Evolutionary conservation across 1,140 invertebrate genomes (phyloP), one percentile per base, ranked within the genome.

Genomic region (Neomicropteryx cornuta): DNA sequence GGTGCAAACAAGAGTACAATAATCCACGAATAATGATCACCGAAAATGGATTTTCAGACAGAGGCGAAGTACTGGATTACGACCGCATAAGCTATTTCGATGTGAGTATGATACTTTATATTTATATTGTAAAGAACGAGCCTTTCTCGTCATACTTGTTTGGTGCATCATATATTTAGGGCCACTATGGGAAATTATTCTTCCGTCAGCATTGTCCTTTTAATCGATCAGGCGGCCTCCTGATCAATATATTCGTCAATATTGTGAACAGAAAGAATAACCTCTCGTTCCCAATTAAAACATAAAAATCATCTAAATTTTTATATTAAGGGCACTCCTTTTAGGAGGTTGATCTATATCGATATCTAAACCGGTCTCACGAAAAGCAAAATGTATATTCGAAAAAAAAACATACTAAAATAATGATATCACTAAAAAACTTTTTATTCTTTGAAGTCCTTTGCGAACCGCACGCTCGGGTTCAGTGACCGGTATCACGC

Each of bases 11-110:
- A 36, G 62, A 66, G 4, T 80, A 78, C 52, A 67, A 69, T 17
- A 65, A 76, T 48, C 66, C 71, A 13, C 60, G 62, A 23, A 68
- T 80, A 33, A 69, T 73, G 45, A 71, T 80, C 10, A 79, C 77
- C 21, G 78, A 81, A 56, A 81, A 78, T 50, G 78, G 78, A 2
- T 64, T 58, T 41, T 66, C 66, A 2, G 65, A 69, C 40, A 51
- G 52, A 18, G 65, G 65, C 4, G 53, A 49, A 11, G 39, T 70
- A n/a, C 46, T 58, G 38, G 66, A 70, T 41, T 58, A 66, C 19
- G 52, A 49, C 19, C 53, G 66, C 48, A 69, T 77, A 21, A 49
- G 61, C 34, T 79, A 71, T 46, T 72, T 66, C 34, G 62, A 67
- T 42, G 67, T 72, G 52, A 62, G 62, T 58, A 23, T 27, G 1